Evolutionary conservation across 1,140 invertebrate genomes (phyloP).

Genomic region (Drosophila ficusphila): DNA sequence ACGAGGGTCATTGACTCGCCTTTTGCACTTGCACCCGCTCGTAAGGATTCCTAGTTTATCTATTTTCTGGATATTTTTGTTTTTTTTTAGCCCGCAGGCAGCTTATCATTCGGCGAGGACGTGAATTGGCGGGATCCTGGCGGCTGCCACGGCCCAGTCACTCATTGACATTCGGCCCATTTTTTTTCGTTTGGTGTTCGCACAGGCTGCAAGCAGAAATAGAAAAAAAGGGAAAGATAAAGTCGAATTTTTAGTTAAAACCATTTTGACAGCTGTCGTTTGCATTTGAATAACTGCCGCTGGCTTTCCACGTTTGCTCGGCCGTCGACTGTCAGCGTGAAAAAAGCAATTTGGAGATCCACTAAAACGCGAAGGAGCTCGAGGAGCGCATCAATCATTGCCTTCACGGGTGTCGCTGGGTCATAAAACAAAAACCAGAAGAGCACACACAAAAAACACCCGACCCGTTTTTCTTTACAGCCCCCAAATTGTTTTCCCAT

Average conservation of each 20-base stretch:
- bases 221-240: constrained; percentile 33
- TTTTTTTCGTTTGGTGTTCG: constrained; percentile 16
- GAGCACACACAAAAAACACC: constrained; percentile 3
- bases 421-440: constrained; percentile 65
- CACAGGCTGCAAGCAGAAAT: constrained; percentile 29
- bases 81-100: constrained; percentile 14
- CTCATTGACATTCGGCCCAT: constrained; percentile 57
- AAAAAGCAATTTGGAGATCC: constrained; percentile 79
- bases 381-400: constrained; percentile 71
- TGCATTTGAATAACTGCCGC: constrained; percentile 80
- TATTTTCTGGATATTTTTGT: too few species aligned
- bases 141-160: constrained; percentile 21
- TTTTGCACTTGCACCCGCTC: constrained; percentile 31
- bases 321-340: constrained; percentile 71
- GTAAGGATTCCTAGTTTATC: constrained; percentile 14
- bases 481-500: constrained; percentile 74
- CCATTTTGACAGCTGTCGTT: constrained; percentile 81
- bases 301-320: constrained; percentile 25
- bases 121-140: constrained; percentile 7
- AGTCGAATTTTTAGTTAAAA: constrained; percentile 66
- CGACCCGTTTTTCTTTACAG: constrained; percentile 59
- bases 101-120: constrained; percentile 58
- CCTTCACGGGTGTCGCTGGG: constrained; percentile 34
- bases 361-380: constrained; percentile 61
- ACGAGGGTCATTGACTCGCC: constrained; percentile 60